A percentile compares a stretch with the other conserved stretches of the same genome.
phyloP scores from a whole-genome alignment of 2,113 vertebrate species.

The Laterallus jamaicensis region DNA sequence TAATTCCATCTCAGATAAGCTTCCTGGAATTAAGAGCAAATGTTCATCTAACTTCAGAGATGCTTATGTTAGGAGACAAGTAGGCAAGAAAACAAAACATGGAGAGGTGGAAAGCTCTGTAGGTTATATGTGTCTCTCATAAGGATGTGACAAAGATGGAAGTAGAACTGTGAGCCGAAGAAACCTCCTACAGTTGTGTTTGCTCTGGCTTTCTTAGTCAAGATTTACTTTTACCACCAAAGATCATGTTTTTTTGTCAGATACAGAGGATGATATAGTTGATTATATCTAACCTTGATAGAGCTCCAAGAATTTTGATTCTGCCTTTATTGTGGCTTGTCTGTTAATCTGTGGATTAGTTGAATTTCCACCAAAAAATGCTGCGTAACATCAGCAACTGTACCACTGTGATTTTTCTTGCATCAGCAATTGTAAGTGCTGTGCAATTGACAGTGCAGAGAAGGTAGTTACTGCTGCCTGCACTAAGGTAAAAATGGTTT shows the following conservation, averaged over 20 bases:
- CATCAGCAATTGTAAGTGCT: not conserved
- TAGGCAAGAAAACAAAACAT: not conserved
- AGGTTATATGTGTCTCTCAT: not conserved
- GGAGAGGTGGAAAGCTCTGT: not conserved
- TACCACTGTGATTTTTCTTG: not conserved
- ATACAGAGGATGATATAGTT: accelerated
- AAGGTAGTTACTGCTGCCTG: not conserved
- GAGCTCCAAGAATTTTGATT: not conserved
- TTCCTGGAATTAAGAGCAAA: not conserved
- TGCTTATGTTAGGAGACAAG: not conserved
- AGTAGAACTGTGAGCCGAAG: not conserved
- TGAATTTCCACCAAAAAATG: not conserved
- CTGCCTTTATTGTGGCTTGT: not conserved
- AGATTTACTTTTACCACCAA: not conserved
- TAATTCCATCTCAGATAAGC: not conserved
- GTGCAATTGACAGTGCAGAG: not conserved
- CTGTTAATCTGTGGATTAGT: not conserved
- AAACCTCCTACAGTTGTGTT: not conserved
- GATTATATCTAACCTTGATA: not conserved
- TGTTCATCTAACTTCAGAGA: not conserved
- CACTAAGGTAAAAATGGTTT: not conserved
- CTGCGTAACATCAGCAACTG: not conserved
- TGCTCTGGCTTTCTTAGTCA: not conserved
- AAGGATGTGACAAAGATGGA: not conserved
- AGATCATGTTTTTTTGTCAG: not conserved